Evolutionary conservation across 2,888 invertebrate genomes (phyloP), one percentile per base, ranked within the genome.

Genomic region (Prostheceraeus crozeri): DNA sequence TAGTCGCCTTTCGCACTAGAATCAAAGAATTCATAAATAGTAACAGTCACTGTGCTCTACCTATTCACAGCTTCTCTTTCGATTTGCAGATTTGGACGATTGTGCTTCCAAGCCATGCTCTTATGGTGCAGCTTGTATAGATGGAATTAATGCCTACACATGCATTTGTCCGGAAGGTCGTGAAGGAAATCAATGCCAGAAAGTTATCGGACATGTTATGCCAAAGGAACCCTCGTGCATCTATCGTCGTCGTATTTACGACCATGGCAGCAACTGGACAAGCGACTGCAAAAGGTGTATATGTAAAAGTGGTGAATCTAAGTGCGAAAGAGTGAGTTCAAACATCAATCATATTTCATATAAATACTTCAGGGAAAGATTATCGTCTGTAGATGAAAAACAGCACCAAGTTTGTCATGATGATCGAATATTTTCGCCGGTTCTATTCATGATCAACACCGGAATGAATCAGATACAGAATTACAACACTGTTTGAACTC

Each of bases 71-170:
- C n/a, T n/a, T n/a, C n/a, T n/a, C n/a, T n/a, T n/a, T n/a, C n/a
- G n/a, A n/a, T n/a, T n/a, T 33, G 6, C 19, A 59, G 59, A 59
- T 74, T 83, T 86, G 23, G 85, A 86, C 73, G 86, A 87, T 71
- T 87, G 86, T 71, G 83, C 84, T 16, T 85, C 84, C 21, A 84
- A 84, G 67, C 85, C 85, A 0, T 87, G 85, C 72, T 82, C 83
- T 56, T 82, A 83, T 68, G 87, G 86, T 31, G 83, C 83, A 63
- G 85, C 84, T 55, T 86, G 88, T 75, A 81, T 87, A 64, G 85
- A 85, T 75, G 83, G 84, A 31, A 85, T 85, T 64, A 85, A 83
- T 3, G 82, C 83, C 65, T 86, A 82, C 70, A 81, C 82, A 52
- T 87, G 87, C 21, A 53, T 31, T 3, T 59, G 59, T 35, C 59